Evolutionary conservation across 2,888 invertebrate species (phyloP).

Genomic region (Drosophila infuscata): DNA sequence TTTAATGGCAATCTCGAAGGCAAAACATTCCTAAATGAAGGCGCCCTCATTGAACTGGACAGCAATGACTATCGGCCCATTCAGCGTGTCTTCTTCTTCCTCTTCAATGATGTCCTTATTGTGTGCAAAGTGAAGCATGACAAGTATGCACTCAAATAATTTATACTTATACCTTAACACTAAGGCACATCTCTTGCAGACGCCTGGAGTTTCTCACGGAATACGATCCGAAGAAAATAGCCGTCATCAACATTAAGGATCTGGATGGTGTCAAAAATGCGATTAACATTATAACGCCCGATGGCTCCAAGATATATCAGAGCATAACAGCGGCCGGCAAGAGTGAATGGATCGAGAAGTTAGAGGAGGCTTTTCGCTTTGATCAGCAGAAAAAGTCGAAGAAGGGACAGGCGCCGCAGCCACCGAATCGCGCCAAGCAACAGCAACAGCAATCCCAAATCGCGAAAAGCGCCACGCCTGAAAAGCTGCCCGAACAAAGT

Average conservation of each 20-base stretch:
- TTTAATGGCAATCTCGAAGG: constrained; percentile 87
- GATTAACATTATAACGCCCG: constrained; percentile 97
- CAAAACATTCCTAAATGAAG: constrained; percentile 92
- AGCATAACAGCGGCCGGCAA: constrained; percentile 91
- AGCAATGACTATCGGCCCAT: constrained; percentile 93
- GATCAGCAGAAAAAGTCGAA: constrained; percentile 86
- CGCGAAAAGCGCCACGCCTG: constrained; percentile 54
- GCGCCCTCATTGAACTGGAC: constrained; percentile 95
- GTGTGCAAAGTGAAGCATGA: constrained; percentile 89
- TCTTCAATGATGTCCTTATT: constrained; percentile 96
- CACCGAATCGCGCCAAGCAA: constrained; percentile 76
- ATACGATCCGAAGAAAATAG: constrained; percentile 90
- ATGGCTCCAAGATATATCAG: constrained; percentile 96
- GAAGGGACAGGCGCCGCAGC: constrained; percentile 86
- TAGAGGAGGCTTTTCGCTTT: constrained; percentile 95
- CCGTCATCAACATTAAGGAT: constrained; percentile 97
- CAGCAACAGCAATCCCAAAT: constrained; percentile 35
- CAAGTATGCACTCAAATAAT: constrained; percentile 67
- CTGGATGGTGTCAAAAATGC: constrained; percentile 95
- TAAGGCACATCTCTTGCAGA: constrained; percentile 55
- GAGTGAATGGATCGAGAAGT: constrained; percentile 97
- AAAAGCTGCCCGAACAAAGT: constrained; percentile 56
- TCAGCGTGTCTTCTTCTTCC: constrained; percentile 95
- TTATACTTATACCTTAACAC: background rate
- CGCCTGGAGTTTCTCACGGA: constrained; percentile 84